Base-by-base conservation (phyloP, 1,140 invertebrate genomes). In the Zaprionus ornatus region DNA sequence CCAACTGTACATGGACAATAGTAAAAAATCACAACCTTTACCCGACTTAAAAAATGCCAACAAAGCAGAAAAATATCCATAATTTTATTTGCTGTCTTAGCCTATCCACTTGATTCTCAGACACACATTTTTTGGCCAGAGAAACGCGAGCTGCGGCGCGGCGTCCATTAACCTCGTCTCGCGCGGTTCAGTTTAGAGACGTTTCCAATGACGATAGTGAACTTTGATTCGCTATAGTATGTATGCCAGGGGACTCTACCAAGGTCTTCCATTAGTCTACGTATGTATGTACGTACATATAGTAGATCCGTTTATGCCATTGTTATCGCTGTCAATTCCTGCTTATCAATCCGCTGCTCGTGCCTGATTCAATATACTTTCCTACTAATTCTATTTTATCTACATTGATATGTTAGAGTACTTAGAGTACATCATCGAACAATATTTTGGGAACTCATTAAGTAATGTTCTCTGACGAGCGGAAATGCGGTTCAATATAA, bases 401-500 rank as follows among this genome's bases (percentile, higher is more conserved):
- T 69, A 54, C n/a, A 45, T 45, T 45, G n/a, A 9, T 45, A n/a
- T 17, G n/a, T 9, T 45, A 9, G n/a, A 32, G 25, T 48, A 67
- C 27, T 67, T 42, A 48, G 60, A 32, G 27, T 19, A 56, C 13
- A 48, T 55, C 40, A 48, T 57, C 10, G 35, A 57, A n/a, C n/a
- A 45, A 45, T 29, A 70, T 74, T 74, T 74, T n/a, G 52, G 50
- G 37, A 57, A 74, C n/a, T 57, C 66, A 74, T 63, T 69, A 63
- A 32, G 12, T 63, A 48, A 21, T 56, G 65, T 69, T 17, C 57
- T 69, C 19, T 56, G 59, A 70, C 48, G 59, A 70, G 32, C 72
- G 73, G 60, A 75, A 71, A 64, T 68, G 70, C 57, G 54, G 25
- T 71, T 71, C 66, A 74, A 74, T 66, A 70, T 74, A 74, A 55